Evolutionary conservation across 1,140 invertebrate genomes (phyloP), one percentile per base, ranked within the genome.

Genomic region (Agraylea sexmaculata): DNA sequence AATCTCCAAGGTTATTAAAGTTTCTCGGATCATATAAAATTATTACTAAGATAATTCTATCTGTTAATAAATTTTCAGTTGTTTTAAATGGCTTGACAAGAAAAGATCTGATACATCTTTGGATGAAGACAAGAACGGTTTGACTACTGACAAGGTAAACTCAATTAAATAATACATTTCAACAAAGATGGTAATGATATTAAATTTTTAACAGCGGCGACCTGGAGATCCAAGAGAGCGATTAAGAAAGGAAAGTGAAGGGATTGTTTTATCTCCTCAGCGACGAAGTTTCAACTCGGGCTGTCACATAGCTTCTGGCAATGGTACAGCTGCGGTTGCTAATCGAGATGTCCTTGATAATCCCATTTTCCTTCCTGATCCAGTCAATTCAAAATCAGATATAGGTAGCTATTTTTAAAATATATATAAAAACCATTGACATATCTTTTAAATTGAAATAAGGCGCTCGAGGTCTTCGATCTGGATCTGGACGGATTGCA

Each of bases 251-350:
- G 85, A 87, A 55, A 79, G 80, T 54, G 82, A 85, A 57, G 79
- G 79, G 12, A 87, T 88, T 45, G 78, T 87, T 30, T 59, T 88
- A 35, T 83, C 80, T 55, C 86, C 86, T 28, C 84, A 87, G 54
- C 69, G 86, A 5, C 70, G 78, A 27, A 83, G 78, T 56, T 88
- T 89, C 68, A 83, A 80, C 46, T 81, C 81, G 10, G 86, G 86
- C 33, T 89, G 86, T 62, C 80, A 73, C 43, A 77, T 80, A 18
- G 66, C 68, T 3, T 51, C 51, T 4, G 54, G 56, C 8, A 45
- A 52, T 13, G 70, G 34, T 62, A 47, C 45, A 55, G 51, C 66
- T 70, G 15, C 54, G 64, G 21, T 52, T 62, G 42, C 50, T 57
- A n/a, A n/a, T n/a, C n/a, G n/a, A n/a, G n/a, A n/a, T n/a, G n/a